phyloP scores from a whole-genome alignment of 1,140 invertebrate species.

The Melipona quadrifasciata region DNA sequence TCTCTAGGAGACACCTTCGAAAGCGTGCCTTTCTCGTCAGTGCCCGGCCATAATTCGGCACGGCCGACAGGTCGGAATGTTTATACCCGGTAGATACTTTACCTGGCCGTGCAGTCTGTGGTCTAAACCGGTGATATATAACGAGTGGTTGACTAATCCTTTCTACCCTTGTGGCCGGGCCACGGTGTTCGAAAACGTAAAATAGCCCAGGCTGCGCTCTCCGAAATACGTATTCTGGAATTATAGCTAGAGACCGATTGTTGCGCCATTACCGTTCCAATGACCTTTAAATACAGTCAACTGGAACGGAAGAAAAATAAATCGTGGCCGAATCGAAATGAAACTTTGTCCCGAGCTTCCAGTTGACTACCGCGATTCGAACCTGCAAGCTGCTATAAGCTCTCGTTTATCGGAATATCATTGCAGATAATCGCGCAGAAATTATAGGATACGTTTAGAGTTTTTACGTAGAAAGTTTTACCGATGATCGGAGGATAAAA shows the following conservation, averaged over 20 bases:
- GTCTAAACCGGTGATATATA: constrained; percentile 73
- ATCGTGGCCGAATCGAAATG: neutral
- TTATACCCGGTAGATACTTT: constrained; percentile 71
- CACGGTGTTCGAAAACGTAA: constrained; percentile 43
- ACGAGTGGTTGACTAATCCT: constrained; percentile 74
- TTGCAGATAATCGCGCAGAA: neutral
- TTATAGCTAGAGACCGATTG: constrained; percentile 41
- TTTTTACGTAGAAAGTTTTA: neutral
- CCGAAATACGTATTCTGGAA: constrained; percentile 59
- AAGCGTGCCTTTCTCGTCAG: constrained; percentile 27
- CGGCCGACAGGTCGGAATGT: constrained; percentile 68
- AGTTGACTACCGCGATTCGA: neutral
- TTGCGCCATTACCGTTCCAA: neutral
- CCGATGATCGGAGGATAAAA: no score
- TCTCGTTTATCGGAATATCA: neutral
- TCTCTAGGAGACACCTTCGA: constrained; percentile 8
- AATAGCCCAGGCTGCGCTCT: constrained; percentile 43
- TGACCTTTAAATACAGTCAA: neutral
- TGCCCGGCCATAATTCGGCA: constrained; percentile 67
- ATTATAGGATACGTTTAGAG: neutral
- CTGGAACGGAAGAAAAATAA: neutral
- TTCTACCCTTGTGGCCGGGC: constrained; percentile 58
- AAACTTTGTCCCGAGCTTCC: neutral
- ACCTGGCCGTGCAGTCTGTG: constrained; percentile 60
- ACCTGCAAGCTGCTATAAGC: neutral